phyloP scores from a whole-genome alignment of 1,140 invertebrate species.

The Apocrypta bakeri region DNA sequence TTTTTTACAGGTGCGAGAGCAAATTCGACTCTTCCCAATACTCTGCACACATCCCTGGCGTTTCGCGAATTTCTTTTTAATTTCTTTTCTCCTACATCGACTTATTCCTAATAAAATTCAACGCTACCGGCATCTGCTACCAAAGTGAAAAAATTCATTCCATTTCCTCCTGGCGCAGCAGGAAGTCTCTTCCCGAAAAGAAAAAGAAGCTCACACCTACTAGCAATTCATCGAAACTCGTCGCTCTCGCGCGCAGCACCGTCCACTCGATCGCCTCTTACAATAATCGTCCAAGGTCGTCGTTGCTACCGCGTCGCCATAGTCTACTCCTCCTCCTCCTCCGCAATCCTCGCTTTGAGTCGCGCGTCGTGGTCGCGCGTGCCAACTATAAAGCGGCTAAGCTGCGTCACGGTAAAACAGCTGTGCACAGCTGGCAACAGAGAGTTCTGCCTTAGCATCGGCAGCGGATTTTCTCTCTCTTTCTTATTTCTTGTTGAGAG shows the following conservation, averaged over 20 bases:
- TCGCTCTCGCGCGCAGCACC: neutral
- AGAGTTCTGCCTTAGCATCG: neutral
- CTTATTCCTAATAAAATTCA: no score
- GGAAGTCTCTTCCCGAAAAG: no score
- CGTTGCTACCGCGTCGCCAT: neutral
- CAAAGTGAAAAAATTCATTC: neutral
- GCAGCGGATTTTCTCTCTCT: neutral
- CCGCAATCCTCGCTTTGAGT: neutral
- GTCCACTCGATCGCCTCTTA: neutral
- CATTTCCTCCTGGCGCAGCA: neutral
- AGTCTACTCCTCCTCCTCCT: neutral
- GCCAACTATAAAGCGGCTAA: constrained; percentile 1
- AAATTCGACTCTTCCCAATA: neutral
- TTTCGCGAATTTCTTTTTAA: no score
- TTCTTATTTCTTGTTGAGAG: no score
- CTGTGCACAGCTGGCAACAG: neutral
- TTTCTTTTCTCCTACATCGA: no score
- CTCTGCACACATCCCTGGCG: no score
- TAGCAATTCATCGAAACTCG: neutral
- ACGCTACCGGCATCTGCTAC: no score
- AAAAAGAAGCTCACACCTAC: no score
- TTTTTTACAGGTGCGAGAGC: neutral
- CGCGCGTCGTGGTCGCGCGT: neutral
- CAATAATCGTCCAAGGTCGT: neutral
- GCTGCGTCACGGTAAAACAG: neutral